phyloP scores from a whole-genome alignment of 1,140 invertebrate genomes.

The Frieseomelitta varia region DNA sequence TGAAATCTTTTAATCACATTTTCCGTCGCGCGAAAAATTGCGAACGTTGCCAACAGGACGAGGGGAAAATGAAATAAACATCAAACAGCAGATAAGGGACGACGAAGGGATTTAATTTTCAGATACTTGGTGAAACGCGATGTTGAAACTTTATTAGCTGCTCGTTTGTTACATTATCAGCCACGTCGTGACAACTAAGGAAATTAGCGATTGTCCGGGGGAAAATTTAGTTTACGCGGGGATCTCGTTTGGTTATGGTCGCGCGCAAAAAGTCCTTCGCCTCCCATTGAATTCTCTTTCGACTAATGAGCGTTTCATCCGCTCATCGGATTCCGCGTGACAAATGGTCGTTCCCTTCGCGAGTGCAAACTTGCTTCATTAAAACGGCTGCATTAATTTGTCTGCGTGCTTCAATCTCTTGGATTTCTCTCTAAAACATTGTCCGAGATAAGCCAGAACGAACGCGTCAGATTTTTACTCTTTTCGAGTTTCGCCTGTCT shows the following conservation, averaged over 20 bases:
- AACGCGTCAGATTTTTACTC: neutral
- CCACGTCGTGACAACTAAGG: neutral
- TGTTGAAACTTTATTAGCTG: neutral
- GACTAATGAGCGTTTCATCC: constrained; percentile 48
- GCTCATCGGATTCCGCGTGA: constrained; percentile 38
- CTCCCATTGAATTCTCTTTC: constrained; percentile 29
- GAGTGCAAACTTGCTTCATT: constrained; percentile 20
- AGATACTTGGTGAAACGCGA: too few relatives aligned
- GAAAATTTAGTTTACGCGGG: constrained; percentile 1
- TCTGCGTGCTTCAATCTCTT: constrained; percentile 7
- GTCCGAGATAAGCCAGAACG: neutral
- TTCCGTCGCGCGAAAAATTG: too few relatives aligned
- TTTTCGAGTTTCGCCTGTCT: neutral
- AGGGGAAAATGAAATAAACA: neutral
- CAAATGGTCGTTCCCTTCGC: constrained; percentile 30
- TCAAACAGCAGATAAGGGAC: neutral
- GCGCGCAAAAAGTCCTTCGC: neutral
- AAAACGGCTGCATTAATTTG: constrained; percentile 29
- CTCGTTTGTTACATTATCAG: neutral
- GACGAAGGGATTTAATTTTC: neutral
- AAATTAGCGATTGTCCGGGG: constrained; percentile 31
- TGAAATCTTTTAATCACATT: neutral
- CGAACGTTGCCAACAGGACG: too few relatives aligned
- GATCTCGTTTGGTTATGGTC: neutral
- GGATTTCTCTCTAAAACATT: neutral